Percentiles rank a stretch among this genome's conserved stretches.
phyloP scores from a whole-genome alignment of 2,113 vertebrate species.

The Callipepla californica region DNA sequence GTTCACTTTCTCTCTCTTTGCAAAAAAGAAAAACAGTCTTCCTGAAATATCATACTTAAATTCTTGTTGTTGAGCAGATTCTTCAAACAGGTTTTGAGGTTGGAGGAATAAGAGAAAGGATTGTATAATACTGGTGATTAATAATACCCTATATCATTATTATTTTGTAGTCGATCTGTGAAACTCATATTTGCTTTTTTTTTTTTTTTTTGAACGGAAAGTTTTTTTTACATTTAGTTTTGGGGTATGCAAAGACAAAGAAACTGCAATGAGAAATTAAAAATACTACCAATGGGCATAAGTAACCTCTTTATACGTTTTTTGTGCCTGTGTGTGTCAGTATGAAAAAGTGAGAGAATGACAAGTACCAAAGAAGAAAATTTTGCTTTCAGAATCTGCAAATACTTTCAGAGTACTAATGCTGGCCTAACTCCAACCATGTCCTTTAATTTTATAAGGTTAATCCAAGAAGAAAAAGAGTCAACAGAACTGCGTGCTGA shows the following conservation, averaged over 20 bases:
- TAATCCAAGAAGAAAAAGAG: slow-evolving; percentile 99
- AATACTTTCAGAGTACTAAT: neutral
- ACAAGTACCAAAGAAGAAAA: neutral
- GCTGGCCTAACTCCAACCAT: neutral
- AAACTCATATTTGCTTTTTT: neutral
- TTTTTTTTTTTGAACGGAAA: neutral
- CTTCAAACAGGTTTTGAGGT: neutral
- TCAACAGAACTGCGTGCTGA: slow-evolving; percentile 96
- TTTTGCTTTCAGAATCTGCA: neutral
- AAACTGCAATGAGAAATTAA: neutral
- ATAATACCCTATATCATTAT: neutral
- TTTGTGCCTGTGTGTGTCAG: neutral
- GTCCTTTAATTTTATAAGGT: slow-evolving; percentile 72
- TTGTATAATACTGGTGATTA: neutral
- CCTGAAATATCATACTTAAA: neutral
- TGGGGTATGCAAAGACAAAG: neutral
- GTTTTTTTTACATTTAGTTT: neutral
- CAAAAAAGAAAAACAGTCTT: neutral
- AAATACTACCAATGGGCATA: neutral
- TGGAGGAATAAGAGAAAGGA: neutral
- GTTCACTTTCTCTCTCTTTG: neutral
- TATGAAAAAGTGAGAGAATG: neutral
- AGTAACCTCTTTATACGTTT: no score
- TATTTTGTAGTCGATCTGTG: neutral
- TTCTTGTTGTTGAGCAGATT: neutral